Evolutionary conservation across 2,888 invertebrate genomes (phyloP).

Genomic region (Sylvicola cinctus): DNA sequence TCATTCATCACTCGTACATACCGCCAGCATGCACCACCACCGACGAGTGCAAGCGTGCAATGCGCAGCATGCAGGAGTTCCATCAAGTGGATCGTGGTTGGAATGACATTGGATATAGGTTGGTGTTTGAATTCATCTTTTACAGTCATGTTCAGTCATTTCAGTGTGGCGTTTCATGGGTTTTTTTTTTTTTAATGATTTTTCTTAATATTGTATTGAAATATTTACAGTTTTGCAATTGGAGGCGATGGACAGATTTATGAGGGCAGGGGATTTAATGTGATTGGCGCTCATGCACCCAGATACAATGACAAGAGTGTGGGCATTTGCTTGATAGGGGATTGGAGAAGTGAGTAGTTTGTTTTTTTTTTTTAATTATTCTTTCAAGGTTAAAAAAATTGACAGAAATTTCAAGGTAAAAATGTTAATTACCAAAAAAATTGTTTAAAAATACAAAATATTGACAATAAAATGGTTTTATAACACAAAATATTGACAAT

Average conservation of each 20-base stretch:
- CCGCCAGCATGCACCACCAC: slow-evolving; percentile 36
- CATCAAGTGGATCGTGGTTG: slow-evolving; percentile 37
- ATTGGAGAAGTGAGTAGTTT: slow-evolving; percentile 40
- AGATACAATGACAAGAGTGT: slow-evolving; percentile 43
- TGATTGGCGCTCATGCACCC: slow-evolving; percentile 48
- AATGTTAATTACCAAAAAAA: background rate
- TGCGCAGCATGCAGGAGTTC: slow-evolving; percentile 43
- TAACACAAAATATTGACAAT: too few relatives aligned
- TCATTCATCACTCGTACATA: slow-evolving; percentile 49
- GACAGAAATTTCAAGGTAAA: background rate
- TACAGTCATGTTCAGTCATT: too few relatives aligned
- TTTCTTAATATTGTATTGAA: too few relatives aligned
- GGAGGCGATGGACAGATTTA: slow-evolving; percentile 53
- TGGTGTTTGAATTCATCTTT: too few relatives aligned
- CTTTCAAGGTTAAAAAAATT: background rate
- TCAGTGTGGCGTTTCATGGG: too few relatives aligned
- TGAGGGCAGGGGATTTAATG: slow-evolving; percentile 48
- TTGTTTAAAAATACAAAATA: slow-evolving; percentile 1
- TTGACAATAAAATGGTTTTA: too few relatives aligned
- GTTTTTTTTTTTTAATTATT: slow-evolving; percentile 3
- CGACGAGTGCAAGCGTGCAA: slow-evolving; percentile 30
- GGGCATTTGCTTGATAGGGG: slow-evolving; percentile 51
- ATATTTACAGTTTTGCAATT: slow-evolving; percentile 39
- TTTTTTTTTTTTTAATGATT: too few relatives aligned
- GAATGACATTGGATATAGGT: slow-evolving; percentile 40